Base-by-base conservation (phyloP, 1,140 invertebrate species). In the Drosophila tristis region DNA sequence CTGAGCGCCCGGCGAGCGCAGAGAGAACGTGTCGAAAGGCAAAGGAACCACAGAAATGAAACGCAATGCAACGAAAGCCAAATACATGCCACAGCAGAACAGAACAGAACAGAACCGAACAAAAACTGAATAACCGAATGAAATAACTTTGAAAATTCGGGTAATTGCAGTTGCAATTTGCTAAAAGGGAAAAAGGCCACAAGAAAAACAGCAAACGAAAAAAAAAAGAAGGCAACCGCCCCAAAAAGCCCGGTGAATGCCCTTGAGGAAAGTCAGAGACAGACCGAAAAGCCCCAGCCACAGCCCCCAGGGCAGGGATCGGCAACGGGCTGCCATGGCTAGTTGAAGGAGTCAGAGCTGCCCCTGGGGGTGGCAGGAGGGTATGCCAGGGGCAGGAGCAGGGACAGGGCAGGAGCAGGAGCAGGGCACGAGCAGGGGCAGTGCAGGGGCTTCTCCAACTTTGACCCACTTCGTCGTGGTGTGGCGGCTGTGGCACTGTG, bases 121-220 rank as follows among this genome's bases (percentile, higher is more conserved):
- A 60, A 16, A 60, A 60, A 45, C 61, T 35, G 43, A 42, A 29
- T 29, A 29, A 29, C 29, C 29, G 29, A 29, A 29, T 29, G 29
- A 44, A 56, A 66, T 71, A 87, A 72, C 70, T 87, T 70, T 59
- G 44, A 42, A 73, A 82, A 82, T 72, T 82, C 84, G 25, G 62
- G 65, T 89, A 87, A 87, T 87, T 87, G 78, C 84, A 73, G 53
- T 66, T 70, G 74, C 78, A 77, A 63, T 78, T 79, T 80, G 67
- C 58, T 67, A 57, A 65, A 47, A 25, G 59, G 63, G 51, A 59
- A 42, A 74, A 67, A 67, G 26, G 50, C 43, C 35, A 39, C 35
- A 13, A 13, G 13, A 29, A 13, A 35, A 11, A 43, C 31, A 8
- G 9, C 44, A 64, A 67, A 56, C 56, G 9, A 62, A 64, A 55